A percentile compares a stretch with the other conserved stretches of the same genome.
These are phyloP conservation scores for Monochamus alternatus DNA, from an alignment of 2,888 invertebrate genomes.

Conservation along the genomic window DNA sequence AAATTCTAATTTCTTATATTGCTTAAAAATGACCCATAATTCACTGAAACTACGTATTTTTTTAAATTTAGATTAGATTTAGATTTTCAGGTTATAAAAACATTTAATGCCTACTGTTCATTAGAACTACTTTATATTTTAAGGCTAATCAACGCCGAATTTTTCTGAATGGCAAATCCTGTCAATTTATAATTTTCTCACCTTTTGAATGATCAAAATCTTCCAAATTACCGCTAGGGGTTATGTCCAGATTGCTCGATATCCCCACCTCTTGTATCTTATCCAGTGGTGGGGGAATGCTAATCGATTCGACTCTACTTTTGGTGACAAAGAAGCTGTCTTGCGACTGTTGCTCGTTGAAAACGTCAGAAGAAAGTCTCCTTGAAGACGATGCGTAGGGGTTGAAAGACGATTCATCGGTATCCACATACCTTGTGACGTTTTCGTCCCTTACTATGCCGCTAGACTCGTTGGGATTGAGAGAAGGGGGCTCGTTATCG, in stretches of 20 bases:
- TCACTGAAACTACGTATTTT: not conserved
- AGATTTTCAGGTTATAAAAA: not conserved
- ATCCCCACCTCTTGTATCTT: slow-evolving; percentile 54
- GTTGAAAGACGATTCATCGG: slow-evolving; percentile 59
- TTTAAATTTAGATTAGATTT: too few species aligned
- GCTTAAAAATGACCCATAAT: too few species aligned
- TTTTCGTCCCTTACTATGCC: slow-evolving; percentile 59
- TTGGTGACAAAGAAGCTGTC: slow-evolving; percentile 61
- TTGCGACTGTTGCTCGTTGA: slow-evolving; percentile 60
- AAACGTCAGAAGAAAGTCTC: slow-evolving; percentile 60
- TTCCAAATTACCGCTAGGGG: slow-evolving; percentile 55
- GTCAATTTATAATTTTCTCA: not conserved
- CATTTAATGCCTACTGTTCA: not conserved
- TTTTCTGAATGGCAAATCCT: too few species aligned
- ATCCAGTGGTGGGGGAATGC: slow-evolving; percentile 39
- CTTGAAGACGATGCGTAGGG: slow-evolving; percentile 60
- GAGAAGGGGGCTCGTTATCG: slow-evolving; percentile 64
- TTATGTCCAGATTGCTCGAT: slow-evolving; percentile 47
- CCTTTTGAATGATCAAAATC: slow-evolving; percentile 45
- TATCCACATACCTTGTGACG: slow-evolving; percentile 50
- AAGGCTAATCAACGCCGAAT: not conserved
- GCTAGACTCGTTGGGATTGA: slow-evolving; percentile 59
- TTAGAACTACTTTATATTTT: not conserved
- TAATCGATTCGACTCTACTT: slow-evolving; percentile 51
- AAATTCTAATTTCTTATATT: too few species aligned